A percentile compares a stretch with the other conserved stretches of the same genome.
Evolutionary conservation across 2,797 vertebrate species (phyloP).

Genomic region (Nyctalus aviator): DNA sequence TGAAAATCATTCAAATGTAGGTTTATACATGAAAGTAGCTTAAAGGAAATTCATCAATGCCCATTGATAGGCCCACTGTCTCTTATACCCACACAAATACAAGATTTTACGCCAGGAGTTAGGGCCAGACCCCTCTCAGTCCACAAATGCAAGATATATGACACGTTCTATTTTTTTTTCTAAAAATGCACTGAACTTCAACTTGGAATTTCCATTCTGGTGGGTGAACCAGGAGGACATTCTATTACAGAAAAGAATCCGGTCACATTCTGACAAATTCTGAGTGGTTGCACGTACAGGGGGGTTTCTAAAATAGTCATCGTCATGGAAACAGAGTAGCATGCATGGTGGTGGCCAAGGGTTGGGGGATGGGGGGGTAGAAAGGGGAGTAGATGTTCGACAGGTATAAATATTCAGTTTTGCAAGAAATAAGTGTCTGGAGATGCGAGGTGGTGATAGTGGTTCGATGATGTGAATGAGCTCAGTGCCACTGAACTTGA

Average conservation of each 20-base stretch:
- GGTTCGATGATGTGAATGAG: too few relatives aligned
- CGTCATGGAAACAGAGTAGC: not conserved
- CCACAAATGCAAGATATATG: not conserved
- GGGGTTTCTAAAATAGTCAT: not conserved
- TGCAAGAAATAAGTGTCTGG: not conserved
- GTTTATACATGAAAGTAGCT: not conserved
- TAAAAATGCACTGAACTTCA: not conserved
- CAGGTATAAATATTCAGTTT: not conserved
- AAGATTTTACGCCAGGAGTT: not conserved
- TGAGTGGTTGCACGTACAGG: not conserved
- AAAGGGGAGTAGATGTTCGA: not conserved
- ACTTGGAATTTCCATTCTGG: not conserved
- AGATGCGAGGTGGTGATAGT: not conserved
- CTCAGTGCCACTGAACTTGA: not conserved
- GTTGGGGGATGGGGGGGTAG: accelerated
- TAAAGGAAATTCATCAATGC: not conserved
- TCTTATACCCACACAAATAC: not conserved
- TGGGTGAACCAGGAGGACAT: not conserved
- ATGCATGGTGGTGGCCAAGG: not conserved
- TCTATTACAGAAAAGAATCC: not conserved
- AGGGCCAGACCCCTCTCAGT: not conserved
- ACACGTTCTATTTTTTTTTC: not conserved
- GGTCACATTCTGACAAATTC: not conserved
- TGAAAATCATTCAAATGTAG: not conserved
- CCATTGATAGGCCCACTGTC: not conserved